Evolutionary conservation across 2,113 vertebrate species (phyloP).

Genomic region (Amazona guildingii): DNA sequence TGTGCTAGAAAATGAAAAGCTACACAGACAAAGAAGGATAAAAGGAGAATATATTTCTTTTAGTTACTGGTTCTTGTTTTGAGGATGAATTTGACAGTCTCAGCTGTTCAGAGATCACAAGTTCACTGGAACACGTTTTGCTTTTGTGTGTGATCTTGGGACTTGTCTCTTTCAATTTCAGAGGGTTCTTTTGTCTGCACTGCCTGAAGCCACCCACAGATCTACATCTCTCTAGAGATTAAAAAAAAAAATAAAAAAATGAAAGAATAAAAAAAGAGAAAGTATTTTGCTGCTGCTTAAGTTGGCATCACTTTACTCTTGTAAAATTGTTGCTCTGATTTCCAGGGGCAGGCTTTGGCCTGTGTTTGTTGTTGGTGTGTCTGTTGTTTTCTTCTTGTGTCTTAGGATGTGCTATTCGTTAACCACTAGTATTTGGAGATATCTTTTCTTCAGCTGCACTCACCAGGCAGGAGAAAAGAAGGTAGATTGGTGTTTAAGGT

Average conservation of each 20-base stretch:
- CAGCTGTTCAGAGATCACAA: conserved; percentile 38
- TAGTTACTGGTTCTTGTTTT: conserved; percentile 23
- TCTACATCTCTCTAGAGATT: neutral
- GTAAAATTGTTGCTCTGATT: neutral
- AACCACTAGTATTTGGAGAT: neutral
- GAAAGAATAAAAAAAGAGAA: neutral
- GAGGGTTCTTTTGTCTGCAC: neutral
- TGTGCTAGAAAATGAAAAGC: neutral
- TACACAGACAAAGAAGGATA: neutral
- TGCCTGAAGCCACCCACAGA: conserved; percentile 25
- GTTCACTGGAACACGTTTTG: conserved; percentile 40
- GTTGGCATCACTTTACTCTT: neutral
- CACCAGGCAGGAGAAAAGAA: neutral
- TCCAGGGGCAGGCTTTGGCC: neutral
- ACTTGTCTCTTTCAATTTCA: conserved; percentile 42
- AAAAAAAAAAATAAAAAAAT: neutral
- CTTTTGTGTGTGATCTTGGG: conserved; percentile 39
- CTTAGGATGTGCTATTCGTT: neutral
- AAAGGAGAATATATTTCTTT: neutral
- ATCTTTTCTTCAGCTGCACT: neutral
- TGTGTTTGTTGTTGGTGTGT: neutral
- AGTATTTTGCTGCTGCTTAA: neutral
- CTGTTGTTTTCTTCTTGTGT: neutral
- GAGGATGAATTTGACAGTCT: conserved; percentile 26
- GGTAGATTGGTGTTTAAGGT: neutral